Conservation (phyloP, 2,113 vertebrate species). For the Oncorhynchus nerka region DNA sequence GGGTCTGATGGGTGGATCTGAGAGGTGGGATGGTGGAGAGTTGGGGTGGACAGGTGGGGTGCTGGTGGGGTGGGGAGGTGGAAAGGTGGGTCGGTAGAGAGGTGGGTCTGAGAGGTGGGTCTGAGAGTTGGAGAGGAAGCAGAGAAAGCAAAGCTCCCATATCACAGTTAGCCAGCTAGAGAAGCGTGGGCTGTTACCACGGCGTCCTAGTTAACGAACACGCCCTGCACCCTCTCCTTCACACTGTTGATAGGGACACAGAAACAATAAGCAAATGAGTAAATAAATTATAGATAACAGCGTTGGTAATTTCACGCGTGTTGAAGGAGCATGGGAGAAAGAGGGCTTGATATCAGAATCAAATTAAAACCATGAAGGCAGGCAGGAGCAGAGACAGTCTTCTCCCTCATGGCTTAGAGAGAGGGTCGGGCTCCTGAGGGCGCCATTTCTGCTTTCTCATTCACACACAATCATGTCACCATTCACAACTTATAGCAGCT, state of each 20-base stretch:
- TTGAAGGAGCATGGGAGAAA: conserved; percentile 66
- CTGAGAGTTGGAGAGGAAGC: neutral
- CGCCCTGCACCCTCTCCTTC: neutral
- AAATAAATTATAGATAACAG: conserved; percentile 78
- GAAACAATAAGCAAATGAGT: conserved; percentile 70
- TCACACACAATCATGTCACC: conserved; percentile 19
- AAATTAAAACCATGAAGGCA: conserved; percentile 73
- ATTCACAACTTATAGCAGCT: conserved; percentile 10
- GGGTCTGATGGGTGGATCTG: conserved; percentile 1
- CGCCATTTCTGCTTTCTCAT: conserved; percentile 53
- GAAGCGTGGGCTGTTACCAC: conserved; percentile 27
- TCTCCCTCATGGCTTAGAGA: neutral
- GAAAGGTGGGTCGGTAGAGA: conserved; percentile 17
- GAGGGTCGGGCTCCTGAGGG: conserved; percentile 64
- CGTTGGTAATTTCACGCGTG: conserved; percentile 66
- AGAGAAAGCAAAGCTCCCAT: conserved; percentile 39
- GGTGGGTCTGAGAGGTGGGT: conserved; percentile 16
- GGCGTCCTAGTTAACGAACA: too few species aligned
- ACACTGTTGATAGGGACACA: conserved; percentile 45
- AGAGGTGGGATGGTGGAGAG: conserved; percentile 21
- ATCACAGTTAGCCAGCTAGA: conserved; percentile 50
- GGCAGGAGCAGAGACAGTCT: conserved; percentile 45
- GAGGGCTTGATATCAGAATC: conserved; percentile 68
- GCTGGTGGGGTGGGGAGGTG: too few species aligned
- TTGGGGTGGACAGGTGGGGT: conserved; percentile 46